Conservation (phyloP, 53 echinoderm and acorn worm species). For the Astropecten irregularis region DNA sequence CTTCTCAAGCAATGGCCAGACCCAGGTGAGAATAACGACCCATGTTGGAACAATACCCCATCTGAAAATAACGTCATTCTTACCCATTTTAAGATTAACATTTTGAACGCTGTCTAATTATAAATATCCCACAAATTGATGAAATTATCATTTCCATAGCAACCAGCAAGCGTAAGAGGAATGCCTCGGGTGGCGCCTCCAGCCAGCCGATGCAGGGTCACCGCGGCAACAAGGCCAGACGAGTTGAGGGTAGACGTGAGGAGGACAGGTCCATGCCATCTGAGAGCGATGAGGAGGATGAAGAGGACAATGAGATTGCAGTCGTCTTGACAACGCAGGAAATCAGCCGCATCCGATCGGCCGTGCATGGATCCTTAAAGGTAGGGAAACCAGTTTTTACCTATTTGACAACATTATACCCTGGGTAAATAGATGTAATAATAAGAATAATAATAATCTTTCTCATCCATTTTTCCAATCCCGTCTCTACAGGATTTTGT, state of each 20-base stretch:
- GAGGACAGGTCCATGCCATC: slow-evolving; percentile 37
- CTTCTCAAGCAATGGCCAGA: slow-evolving; percentile 76
- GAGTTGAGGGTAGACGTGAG: slow-evolving; percentile 8
- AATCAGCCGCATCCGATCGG: slow-evolving; percentile 51
- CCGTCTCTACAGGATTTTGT: slow-evolving; percentile 73
- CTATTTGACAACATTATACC: too few species aligned
- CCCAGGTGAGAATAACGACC: slow-evolving; percentile 34
- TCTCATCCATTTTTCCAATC: too few species aligned
- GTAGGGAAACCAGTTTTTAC: too few species aligned
- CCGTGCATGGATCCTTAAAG: slow-evolving; percentile 63
- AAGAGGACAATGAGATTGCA: slow-evolving; percentile 59
- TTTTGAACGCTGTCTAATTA: too few species aligned
- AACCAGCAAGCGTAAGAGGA: slow-evolving; percentile 55
- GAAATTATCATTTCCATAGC: too few species aligned
- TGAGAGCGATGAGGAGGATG: slow-evolving; percentile 59
- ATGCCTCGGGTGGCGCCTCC: slow-evolving; percentile 27
- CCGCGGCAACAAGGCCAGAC: slow-evolving; percentile 34
- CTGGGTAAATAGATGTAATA: too few species aligned
- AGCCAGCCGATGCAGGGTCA: slow-evolving; percentile 13
- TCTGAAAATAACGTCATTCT: too few species aligned
- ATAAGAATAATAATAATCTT: too few species aligned
- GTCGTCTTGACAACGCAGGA: slow-evolving; percentile 73
- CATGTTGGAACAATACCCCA: not conserved
- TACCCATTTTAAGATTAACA: too few species aligned
- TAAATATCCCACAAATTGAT: too few species aligned